Evolutionary conservation across 2,797 vertebrate species (phyloP).

Genomic region (Vespertilio murinus): DNA sequence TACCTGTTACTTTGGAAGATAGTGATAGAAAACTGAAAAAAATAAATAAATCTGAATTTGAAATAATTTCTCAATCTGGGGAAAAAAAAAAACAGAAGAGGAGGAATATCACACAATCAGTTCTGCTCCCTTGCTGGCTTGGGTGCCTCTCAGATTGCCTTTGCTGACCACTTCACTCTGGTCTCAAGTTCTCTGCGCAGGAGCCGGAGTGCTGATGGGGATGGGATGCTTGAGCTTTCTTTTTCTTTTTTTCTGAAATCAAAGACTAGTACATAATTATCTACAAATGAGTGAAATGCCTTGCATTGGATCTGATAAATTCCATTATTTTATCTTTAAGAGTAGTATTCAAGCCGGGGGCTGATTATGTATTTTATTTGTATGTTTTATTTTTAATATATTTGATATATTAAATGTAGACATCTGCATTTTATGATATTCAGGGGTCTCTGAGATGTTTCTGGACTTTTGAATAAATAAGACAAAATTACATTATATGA

Average conservation of each 20-base stretch:
- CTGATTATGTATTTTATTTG: neutral
- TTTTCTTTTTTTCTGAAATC: neutral
- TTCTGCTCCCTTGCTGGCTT: neutral
- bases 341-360: conserved; percentile 22
- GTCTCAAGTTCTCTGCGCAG: neutral
- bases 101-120: neutral
- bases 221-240: neutral
- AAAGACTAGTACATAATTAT: neutral
- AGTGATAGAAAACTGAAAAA: neutral
- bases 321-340: neutral
- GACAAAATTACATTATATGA: neutral
- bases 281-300: neutral
- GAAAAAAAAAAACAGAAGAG: neutral
- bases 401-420: neutral
- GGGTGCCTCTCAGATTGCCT: neutral
- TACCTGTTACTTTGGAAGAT: conserved; percentile 18
- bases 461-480: neutral
- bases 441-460: neutral
- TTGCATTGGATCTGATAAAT: neutral
- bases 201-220: neutral
- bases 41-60: neutral
- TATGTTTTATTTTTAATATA: neutral
- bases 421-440: neutral
- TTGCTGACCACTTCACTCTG: neutral
- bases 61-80: neutral